Base-by-base conservation (phyloP, 1,140 invertebrate genomes). In the Copidosoma floridanum region DNA sequence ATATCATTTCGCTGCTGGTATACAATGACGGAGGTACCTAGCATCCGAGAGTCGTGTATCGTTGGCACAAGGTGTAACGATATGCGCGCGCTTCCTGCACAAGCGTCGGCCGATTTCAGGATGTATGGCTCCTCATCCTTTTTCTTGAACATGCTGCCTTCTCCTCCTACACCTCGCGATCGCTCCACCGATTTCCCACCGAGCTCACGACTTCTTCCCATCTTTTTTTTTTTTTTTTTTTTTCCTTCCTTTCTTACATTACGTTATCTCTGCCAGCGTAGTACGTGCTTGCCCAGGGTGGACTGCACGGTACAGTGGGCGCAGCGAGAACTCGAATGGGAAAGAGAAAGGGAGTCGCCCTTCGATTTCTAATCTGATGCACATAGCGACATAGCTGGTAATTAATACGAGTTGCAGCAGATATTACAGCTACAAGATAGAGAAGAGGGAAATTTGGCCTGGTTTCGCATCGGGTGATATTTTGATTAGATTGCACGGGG, bases 371-470 rank as follows among this genome's bases (percentile, higher is more conserved):
- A 78, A 80, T 80, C 78, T 79, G 63, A 51, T 63, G 44, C 67
- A 68, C 55, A 67, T 68, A 65, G 72, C 65, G 56, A 80, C 77
- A 77, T 80, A 75, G 71, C 65, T 64, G 72, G 74, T 80, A 80
- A 80, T 80, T 80, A 80, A 80, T 79, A 80, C 78, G 77, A 80
- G 72, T 79, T 78, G 74, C 75, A 77, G n/a, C n/a, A 61, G 59
- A 55, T 61, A 55, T 61, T 61, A 56, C 51, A 43, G 44, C 26
- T 55, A 48, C 7, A n/a, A 48, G 24, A 35, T 3, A 7, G 46
- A 46, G 27, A 60, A 24, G 38, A n/a, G 20, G 26, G 32, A 12
- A 18, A 47, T 48, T 41, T 23, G 53, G 32, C 47, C 48, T 46
- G 53, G 47, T 38, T 48, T 48, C 26, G 58, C 37, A 43, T 16